phyloP scores from a whole-genome alignment of 2,888 invertebrate species.

The Ennomos erosarius region DNA sequence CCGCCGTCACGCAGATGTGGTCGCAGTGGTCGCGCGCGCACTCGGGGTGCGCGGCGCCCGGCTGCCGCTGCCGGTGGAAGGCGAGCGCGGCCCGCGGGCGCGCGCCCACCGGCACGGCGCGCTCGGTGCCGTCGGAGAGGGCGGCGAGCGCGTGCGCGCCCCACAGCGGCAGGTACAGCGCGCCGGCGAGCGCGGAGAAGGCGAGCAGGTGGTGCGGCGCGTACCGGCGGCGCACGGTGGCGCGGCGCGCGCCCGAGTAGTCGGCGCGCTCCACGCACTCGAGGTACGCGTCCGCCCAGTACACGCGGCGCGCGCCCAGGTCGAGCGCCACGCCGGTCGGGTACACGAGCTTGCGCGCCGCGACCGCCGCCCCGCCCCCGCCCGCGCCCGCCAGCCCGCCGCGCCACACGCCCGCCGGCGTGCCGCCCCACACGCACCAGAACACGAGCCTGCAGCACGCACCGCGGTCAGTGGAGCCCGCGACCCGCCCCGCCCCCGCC shows the following conservation, averaged over 20 bases:
- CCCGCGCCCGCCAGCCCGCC: constrained; percentile 86
- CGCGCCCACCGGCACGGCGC: constrained; percentile 36
- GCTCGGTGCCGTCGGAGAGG: constrained; percentile 51
- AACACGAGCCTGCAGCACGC: not conserved
- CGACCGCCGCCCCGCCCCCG: constrained; percentile 87
- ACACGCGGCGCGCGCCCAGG: constrained; percentile 88
- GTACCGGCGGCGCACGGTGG: constrained; percentile 84
- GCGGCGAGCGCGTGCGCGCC: constrained; percentile 86
- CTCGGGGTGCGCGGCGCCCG: constrained; percentile 87
- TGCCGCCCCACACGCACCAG: constrained; percentile 82
- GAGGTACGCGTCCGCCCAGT: constrained; percentile 93
- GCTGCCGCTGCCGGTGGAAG: constrained; percentile 92
- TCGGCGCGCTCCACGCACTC: constrained; percentile 92
- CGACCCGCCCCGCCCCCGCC: too few species aligned
- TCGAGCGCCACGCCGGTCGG: constrained; percentile 91
- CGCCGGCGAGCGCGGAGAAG: constrained; percentile 65
- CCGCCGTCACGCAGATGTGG: constrained; percentile 90
- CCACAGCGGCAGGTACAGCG: constrained; percentile 90
- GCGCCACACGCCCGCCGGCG: constrained; percentile 86
- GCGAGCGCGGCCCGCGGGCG: constrained; percentile 88
- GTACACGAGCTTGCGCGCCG: constrained; percentile 89
- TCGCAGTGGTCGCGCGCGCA: constrained; percentile 89
- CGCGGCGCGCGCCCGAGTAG: constrained; percentile 89
- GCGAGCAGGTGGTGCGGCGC: constrained; percentile 35
- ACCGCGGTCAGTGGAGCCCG: too few species aligned